Evolutionary conservation across 2,888 invertebrate genomes (phyloP).

Genomic region (Priocnemis perturbator): DNA sequence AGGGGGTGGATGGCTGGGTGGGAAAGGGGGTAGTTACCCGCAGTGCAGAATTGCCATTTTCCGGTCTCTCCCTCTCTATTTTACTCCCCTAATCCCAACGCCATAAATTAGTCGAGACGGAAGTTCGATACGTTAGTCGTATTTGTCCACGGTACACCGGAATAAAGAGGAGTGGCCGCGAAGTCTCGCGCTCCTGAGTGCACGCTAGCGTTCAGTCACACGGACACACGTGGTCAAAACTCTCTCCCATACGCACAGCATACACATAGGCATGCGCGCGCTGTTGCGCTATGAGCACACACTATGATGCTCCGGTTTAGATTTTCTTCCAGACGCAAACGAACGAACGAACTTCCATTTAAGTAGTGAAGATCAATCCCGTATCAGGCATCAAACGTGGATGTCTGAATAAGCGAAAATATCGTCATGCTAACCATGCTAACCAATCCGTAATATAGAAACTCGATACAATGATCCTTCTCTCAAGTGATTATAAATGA

Average conservation of each 20-base stretch:
- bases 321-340: too few relatives aligned
- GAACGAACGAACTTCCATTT: too few relatives aligned
- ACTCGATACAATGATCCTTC: too few relatives aligned
- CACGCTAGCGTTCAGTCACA: too few relatives aligned
- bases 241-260: background rate
- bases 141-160: slow-evolving; percentile 57
- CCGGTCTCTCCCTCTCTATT: slow-evolving; percentile 57
- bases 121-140: slow-evolving; percentile 68
- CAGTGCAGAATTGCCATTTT: slow-evolving; percentile 70
- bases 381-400: too few relatives aligned
- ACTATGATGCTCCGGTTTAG: too few relatives aligned
- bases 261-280: background rate
- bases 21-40: slow-evolving; percentile 56
- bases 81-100: slow-evolving; percentile 67
- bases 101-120: slow-evolving; percentile 67
- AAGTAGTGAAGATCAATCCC: too few relatives aligned
- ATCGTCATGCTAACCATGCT: too few relatives aligned
- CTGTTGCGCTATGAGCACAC: too few relatives aligned
- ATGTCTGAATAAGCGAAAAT: too few relatives aligned
- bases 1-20: slow-evolving; percentile 6
- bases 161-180: slow-evolving; percentile 48
- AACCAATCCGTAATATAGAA: too few relatives aligned
- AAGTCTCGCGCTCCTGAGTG: slow-evolving; percentile 34
- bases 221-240: background rate
- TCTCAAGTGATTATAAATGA: too few relatives aligned